A percentile compares a stretch with the other conserved stretches of the same genome.
These are phyloP conservation scores for Punctoribates punctum DNA, from an alignment of 2,888 invertebrate species.

Conservation along the genomic window DNA sequence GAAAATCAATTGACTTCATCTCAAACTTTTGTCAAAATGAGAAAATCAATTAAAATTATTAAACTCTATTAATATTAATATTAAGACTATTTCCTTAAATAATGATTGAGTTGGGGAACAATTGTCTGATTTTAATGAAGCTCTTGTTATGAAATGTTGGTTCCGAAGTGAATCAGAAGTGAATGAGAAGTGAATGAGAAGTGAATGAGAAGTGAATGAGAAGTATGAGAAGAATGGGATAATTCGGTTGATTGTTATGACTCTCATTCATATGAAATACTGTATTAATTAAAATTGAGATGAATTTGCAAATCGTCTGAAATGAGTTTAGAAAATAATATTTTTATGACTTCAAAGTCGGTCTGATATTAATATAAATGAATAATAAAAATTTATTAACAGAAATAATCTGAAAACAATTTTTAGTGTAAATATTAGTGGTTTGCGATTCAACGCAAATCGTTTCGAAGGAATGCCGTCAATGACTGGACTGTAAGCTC, in stretches of 20 bases:
- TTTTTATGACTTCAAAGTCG: not conserved
- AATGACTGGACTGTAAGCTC: slow-evolving; percentile 10
- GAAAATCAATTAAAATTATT: no score
- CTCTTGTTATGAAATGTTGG: not conserved
- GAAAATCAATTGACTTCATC: no score
- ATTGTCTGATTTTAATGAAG: not conserved
- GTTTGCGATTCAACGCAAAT: not conserved
- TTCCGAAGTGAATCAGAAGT: not conserved
- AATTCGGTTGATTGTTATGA: slow-evolving; percentile 2
- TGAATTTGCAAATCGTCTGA: not conserved
- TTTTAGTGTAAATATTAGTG: not conserved
- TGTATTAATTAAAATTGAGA: not conserved
- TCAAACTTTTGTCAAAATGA: no score
- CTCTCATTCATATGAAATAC: not conserved
- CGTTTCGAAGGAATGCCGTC: not conserved
- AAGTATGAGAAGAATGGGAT: not conserved
- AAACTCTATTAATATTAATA: no score
- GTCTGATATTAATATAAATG: slow-evolving; percentile 5
- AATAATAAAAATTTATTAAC: no score
- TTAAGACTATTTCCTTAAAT: no score
- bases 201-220: not conserved
- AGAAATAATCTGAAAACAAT: no score
- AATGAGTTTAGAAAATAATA: not conserved
- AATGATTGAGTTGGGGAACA: not conserved
- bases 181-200: no score